phyloP scores from a whole-genome alignment of 1,140 invertebrate genomes.

The Ceratosolen solmsi region DNA sequence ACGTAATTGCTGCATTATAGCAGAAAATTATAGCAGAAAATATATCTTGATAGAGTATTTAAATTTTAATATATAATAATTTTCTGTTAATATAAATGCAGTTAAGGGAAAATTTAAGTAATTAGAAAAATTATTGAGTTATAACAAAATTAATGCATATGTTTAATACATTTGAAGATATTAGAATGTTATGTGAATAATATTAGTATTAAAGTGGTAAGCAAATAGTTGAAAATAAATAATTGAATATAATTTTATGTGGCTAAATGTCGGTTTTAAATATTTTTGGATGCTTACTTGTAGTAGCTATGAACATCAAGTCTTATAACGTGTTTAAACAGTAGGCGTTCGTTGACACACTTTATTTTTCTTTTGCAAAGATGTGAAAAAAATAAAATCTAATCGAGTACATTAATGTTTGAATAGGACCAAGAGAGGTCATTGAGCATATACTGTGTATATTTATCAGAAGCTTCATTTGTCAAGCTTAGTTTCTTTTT shows the following conservation, averaged over 20 bases:
- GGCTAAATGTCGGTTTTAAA: too few species aligned
- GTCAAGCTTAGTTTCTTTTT: conserved; percentile 21
- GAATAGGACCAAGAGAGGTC: conserved; percentile 20
- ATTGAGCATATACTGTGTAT: conserved; percentile 17
- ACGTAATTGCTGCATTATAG: too few species aligned
- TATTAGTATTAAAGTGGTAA: too few species aligned
- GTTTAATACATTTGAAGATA: too few species aligned
- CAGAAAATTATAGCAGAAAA: background rate
- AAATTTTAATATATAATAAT: too few species aligned
- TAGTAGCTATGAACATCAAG: conserved; percentile 10
- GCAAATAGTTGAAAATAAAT: too few species aligned
- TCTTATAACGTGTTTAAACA: conserved; percentile 17
- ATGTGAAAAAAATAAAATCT: conserved; percentile 12
- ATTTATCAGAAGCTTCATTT: conserved; percentile 26
- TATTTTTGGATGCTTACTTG: conserved; percentile 23
- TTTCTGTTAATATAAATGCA: too few species aligned
- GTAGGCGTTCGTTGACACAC: background rate
- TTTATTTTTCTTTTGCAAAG: conserved; percentile 13
- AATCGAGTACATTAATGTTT: conserved; percentile 17
- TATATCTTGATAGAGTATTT: background rate
- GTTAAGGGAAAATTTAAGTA: too few species aligned
- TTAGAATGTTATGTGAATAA: too few species aligned
- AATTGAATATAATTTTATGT: too few species aligned
- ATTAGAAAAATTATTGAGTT: too few species aligned
- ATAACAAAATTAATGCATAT: too few species aligned